Base-by-base conservation (phyloP, 1,140 invertebrate genomes). In the Dolichoris vasculosae region DNA sequence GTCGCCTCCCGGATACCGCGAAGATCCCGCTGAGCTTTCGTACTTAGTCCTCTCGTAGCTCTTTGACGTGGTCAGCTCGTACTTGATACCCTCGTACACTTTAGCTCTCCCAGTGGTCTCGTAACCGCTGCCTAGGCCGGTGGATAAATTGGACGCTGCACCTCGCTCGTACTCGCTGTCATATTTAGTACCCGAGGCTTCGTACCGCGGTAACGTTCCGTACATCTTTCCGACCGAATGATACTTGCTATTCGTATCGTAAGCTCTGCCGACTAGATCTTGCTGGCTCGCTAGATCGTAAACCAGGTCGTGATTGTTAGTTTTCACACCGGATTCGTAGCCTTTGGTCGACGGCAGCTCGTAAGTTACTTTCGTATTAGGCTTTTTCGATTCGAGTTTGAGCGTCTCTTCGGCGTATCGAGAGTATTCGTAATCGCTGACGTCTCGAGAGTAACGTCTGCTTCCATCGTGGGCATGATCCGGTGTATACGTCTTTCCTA, bases 1-100 rank as follows among this genome's bases (percentile, higher is more conserved):
- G 11, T 93, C 91, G 23, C 83, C 75, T 1, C 91, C 91, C 15
- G 89, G 90, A 71, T 91, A 92, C 59, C 91, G 89, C 0, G 89
- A 82, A 0, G 86, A 89, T 26, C 86, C 84, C 7, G 73, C 69
- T 26, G 89, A 85, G 1, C 85, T 76, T 1, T 93, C 92, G 76
- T 92, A 93, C 82, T 92, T 93, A n/a, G 88, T 87, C 46, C 90
- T 90, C 71, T 93, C 93, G 81, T 93, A 93, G 82, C 92, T 93
- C 80, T 93, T 93, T 0, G 92, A 93, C 35, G 88, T 92, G 23
- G 91, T 91, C 11, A 93, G 82, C 67, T 93, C 92, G 76, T 92
- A 93, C 51, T 93, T 93, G 4, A 92, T 85, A 6, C 71, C 86
- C 26, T 93, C 92, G 76, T 89, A 91, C 0, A 73, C 51, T 35